These are phyloP conservation scores for Caenorhabditis sinica DNA, from an alignment of 2,888 invertebrate genomes.

Conservation along the genomic window DNA sequence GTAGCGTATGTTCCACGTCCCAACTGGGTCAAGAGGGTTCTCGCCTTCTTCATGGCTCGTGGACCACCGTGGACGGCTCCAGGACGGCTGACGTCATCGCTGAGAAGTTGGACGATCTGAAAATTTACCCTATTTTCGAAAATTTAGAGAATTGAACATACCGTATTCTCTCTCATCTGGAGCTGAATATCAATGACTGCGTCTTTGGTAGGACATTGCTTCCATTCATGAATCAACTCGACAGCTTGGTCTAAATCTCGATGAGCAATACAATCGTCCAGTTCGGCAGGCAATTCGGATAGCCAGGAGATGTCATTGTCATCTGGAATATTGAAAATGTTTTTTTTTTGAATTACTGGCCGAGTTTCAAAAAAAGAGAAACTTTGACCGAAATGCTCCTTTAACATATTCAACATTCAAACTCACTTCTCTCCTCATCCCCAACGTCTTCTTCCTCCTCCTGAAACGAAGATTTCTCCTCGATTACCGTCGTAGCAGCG, in stretches of 20 bases:
- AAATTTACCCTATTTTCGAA: neutral
- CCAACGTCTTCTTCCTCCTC: slow-evolving; percentile 50
- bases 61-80: slow-evolving; percentile 81
- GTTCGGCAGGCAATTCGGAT: slow-evolving; percentile 79
- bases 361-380: no score
- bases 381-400: no score
- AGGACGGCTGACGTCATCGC: slow-evolving; percentile 80
- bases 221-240: slow-evolving; percentile 82
- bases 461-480: slow-evolving; percentile 25
- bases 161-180: slow-evolving; percentile 78
- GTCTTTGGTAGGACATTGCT: slow-evolving; percentile 77
- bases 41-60: slow-evolving; percentile 77
- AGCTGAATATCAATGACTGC: slow-evolving; percentile 77
- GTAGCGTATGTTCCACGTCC: slow-evolving; percentile 80
- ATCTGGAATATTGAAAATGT: slow-evolving; percentile 51
- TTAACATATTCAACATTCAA: no score
- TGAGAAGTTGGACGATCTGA: slow-evolving; percentile 78
- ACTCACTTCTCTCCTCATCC: slow-evolving; percentile 43
- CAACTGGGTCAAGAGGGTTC: slow-evolving; percentile 71
- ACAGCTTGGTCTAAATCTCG: slow-evolving; percentile 82
- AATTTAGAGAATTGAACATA: slow-evolving; percentile 4
- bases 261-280: slow-evolving; percentile 81
- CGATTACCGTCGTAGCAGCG: slow-evolving; percentile 10
- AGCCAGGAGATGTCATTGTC: slow-evolving; percentile 78
- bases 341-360: no score